Evolutionary conservation across 2,113 vertebrate species (phyloP), one percentile per base, ranked within the genome.

Genomic region (Arvicanthis niloticus): DNA sequence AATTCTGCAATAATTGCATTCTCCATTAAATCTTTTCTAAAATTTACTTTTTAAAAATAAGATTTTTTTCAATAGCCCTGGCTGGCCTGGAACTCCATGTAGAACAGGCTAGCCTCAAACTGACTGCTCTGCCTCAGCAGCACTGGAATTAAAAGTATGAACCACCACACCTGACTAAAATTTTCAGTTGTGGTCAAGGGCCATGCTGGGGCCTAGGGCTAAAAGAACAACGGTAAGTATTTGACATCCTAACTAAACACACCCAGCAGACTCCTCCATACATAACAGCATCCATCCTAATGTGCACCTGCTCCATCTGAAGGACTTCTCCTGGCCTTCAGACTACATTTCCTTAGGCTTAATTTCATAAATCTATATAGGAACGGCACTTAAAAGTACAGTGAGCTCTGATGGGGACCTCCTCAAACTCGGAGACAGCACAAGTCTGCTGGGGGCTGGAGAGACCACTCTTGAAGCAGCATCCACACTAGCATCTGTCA

Each of bases 301-400:
- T 87, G 67, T 40, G 6, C 19, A 93, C 68, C 7, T 86, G 85
- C 62, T 48, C 53, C 84, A 62, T 48, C 53, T 90, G 26, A 56
- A 88, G 53, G 29, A 82, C 58, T 91, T 88, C 48, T 89, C 6
- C 60, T 77, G 87, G 45, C 42, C 51, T 68, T 94, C 68, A 53
- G 21, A 81, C 16, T 73, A 68, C 86, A 73, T 4, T 89, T 86
- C 85, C 37, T 81, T 19, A 29, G 81, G 15, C 40, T n/a, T 56
- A 70, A 88, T 26, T 51, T 24, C 26, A 65, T 70, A 70, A 70
- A 53, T n/a, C 67, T 70, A n/a, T n/a, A 8, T 92, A 40, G 37
- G 92, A 85, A 91, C 31, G 81, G 21, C 29, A 81, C 45, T 77
- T 81, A 82, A 91, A 93, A 88, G 56, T 84, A 88, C 95, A 92